These are phyloP conservation scores for Phrynocephalus vlangalii DNA, from an alignment of 2,797 vertebrate species.

Conservation along the genomic window DNA sequence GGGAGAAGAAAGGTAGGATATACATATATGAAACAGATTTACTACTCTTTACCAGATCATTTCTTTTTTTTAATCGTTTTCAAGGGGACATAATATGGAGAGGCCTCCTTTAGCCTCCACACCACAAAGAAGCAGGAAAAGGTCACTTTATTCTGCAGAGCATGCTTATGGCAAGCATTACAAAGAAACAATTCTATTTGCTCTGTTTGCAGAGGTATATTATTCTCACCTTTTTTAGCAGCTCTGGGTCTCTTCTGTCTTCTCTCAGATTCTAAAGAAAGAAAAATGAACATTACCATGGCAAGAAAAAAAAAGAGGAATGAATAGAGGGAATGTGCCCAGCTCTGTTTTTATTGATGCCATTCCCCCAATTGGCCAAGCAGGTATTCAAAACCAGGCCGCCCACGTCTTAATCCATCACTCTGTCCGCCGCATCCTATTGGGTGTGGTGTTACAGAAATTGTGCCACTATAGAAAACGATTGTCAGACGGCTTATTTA, in stretches of 20 bases:
- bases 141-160: background rate
- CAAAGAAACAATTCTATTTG: background rate
- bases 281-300: conserved; percentile 16
- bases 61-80: background rate
- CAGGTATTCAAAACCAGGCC: no score
- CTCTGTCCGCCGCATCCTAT: no score
- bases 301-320: conserved; percentile 12
- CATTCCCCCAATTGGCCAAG: no score
- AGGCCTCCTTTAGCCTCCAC: background rate
- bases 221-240: conserved; percentile 53
- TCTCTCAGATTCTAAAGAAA: conserved; percentile 53
- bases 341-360: no score
- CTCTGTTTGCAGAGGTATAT: background rate
- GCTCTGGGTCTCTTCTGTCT: conserved; percentile 24
- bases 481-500: no score
- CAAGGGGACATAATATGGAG: background rate
- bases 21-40: background rate
- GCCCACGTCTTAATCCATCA: no score
- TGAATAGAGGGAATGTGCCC: background rate
- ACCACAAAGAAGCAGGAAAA: background rate
- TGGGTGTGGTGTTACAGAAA: no score
- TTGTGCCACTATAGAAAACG: no score
- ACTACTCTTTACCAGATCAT: background rate
- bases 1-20: background rate
- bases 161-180: background rate